These are phyloP conservation scores for Loriculus beryllinus DNA, from an alignment of 2,797 vertebrate genomes.

Conservation along the genomic window DNA sequence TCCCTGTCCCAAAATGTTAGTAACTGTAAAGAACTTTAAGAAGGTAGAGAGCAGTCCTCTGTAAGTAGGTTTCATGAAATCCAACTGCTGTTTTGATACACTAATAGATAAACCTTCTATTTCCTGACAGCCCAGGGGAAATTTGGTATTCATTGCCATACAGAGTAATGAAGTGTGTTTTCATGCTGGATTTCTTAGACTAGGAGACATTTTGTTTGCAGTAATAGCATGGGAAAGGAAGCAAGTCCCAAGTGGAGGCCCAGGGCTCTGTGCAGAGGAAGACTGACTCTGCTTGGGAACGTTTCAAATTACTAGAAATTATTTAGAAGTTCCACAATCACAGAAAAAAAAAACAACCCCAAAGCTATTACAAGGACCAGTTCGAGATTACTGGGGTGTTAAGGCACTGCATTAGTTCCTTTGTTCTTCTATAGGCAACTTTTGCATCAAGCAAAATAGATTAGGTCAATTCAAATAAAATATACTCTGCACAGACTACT, in stretches of 20 bases:
- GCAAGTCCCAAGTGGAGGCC: background rate
- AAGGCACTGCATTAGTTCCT: background rate
- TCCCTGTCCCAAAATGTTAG: background rate
- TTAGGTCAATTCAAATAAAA: background rate
- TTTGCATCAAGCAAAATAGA: background rate
- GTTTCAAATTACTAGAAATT: background rate
- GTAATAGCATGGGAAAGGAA: background rate
- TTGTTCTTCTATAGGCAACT: background rate
- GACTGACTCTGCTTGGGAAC: background rate
- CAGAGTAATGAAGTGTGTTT: slow-evolving; percentile 14
- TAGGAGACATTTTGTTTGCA: background rate
- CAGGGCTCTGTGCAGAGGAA: background rate
- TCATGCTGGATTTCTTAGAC: background rate
- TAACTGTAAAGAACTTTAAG: background rate
- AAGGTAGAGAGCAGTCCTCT: background rate
- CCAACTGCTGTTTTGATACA: background rate
- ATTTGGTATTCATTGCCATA: background rate
- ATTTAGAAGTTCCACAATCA: background rate
- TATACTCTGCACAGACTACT: background rate
- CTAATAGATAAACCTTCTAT: background rate
- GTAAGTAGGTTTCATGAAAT: background rate
- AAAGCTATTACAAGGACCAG: background rate
- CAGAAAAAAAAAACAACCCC: background rate
- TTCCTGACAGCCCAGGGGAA: background rate
- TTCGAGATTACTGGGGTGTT: background rate